Percentiles rank a stretch among this genome's conserved stretches.
phyloP scores from a whole-genome alignment of 2,888 invertebrate species.

The Agrochola circellaris region DNA sequence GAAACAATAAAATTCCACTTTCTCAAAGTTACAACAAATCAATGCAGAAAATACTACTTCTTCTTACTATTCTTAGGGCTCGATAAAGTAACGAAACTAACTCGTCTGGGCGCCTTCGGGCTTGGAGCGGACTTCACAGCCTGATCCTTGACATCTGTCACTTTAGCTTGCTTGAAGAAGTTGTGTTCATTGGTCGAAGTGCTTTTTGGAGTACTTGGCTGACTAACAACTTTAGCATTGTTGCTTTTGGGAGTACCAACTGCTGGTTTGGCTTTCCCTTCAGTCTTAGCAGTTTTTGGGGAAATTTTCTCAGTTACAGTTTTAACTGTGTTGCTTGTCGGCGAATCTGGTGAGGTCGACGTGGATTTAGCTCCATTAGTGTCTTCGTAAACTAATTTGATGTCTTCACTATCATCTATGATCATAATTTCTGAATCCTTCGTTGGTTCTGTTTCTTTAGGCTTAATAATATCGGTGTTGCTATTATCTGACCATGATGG shows the following conservation, averaged over 20 bases:
- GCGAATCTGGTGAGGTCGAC: slow-evolving; percentile 62
- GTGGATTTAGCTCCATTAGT: slow-evolving; percentile 73
- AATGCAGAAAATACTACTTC: slow-evolving; percentile 66
- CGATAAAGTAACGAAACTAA: slow-evolving; percentile 94
- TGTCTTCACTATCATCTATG: slow-evolving; percentile 90
- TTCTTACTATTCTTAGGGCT: slow-evolving; percentile 94
- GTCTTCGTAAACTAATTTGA: slow-evolving; percentile 91
- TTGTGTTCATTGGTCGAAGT: slow-evolving; percentile 63
- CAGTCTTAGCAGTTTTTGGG: slow-evolving; percentile 48
- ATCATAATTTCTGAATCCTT: slow-evolving; percentile 66
- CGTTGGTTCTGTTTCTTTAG: slow-evolving; percentile 66
- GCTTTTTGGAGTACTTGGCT: slow-evolving; percentile 51
- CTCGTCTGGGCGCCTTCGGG: slow-evolving; percentile 92
- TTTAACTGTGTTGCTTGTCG: slow-evolving; percentile 35
- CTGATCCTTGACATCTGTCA: slow-evolving; percentile 79
- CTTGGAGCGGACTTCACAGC: slow-evolving; percentile 73
- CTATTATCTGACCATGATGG: slow-evolving; percentile 88
- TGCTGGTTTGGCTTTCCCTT: slow-evolving; percentile 57
- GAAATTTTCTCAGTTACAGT: slow-evolving; percentile 20
- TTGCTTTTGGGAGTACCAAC: slow-evolving; percentile 47
- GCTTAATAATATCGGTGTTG: slow-evolving; percentile 82
- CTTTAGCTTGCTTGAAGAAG: slow-evolving; percentile 83
- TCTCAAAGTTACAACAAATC: not conserved
- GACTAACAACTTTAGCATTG: slow-evolving; percentile 34
- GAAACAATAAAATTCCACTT: too few species aligned